Percentiles rank a stretch among this genome's conserved stretches.
Evolutionary conservation across 2,113 vertebrate genomes (phyloP).

Genomic region (Numida meleagris): DNA sequence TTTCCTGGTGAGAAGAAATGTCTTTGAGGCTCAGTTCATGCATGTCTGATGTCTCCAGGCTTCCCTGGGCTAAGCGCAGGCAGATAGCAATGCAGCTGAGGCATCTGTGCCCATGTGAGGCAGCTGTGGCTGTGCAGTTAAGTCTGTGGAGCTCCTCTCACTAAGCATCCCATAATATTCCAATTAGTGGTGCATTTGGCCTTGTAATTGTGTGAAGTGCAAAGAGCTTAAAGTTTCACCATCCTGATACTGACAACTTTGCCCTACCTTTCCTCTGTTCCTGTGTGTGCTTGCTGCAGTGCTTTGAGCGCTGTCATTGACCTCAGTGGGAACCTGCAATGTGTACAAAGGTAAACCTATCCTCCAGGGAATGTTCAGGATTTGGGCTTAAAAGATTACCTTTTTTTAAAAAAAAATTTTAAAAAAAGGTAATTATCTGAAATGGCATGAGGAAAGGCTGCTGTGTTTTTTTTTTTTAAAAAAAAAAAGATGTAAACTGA

Average conservation of each 20-base stretch:
- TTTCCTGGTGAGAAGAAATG: background rate
- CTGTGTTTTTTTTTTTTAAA: no score
- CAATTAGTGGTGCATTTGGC: background rate
- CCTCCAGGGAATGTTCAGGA: background rate
- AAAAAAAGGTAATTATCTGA: background rate
- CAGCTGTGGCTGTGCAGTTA: fast-evolving
- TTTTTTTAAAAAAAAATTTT: background rate
- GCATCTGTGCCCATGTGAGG: fast-evolving
- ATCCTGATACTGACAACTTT: background rate
- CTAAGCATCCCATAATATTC: background rate
- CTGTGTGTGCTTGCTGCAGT: fast-evolving
- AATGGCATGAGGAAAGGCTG: background rate
- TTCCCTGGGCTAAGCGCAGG: background rate
- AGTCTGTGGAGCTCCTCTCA: background rate
- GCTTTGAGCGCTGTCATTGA: fast-evolving
- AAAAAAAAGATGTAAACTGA: no score
- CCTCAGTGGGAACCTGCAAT: background rate
- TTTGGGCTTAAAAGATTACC: background rate
- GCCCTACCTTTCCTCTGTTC: no score
- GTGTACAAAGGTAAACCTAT: background rate
- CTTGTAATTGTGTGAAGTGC: background rate
- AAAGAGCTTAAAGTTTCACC: background rate
- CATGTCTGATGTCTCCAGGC: fast-evolving
- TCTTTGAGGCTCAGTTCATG: background rate
- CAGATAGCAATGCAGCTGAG: background rate